phyloP scores from a whole-genome alignment of 2,797 vertebrate genomes.

The Tolypeutes matacus region DNA sequence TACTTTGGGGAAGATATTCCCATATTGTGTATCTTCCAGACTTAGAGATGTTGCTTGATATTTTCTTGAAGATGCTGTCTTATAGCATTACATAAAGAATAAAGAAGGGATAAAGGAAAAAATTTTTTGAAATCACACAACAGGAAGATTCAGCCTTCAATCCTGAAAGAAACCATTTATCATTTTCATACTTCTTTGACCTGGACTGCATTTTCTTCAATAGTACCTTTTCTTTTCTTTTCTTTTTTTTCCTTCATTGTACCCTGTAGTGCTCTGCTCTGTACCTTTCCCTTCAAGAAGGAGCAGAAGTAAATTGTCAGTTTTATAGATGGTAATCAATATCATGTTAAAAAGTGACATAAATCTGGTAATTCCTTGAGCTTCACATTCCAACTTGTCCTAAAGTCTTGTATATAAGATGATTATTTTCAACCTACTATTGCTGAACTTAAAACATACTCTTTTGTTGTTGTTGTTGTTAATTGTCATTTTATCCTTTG shows the following conservation, averaged over 20 bases:
- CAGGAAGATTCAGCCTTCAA: slow-evolving; percentile 70
- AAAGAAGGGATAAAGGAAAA: slow-evolving; percentile 68
- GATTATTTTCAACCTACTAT: slow-evolving; percentile 23
- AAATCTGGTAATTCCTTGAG: slow-evolving; percentile 64
- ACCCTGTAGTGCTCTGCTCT: neutral
- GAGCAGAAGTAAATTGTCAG: slow-evolving; percentile 55
- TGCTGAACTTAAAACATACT: neutral
- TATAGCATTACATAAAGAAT: slow-evolving; percentile 43
- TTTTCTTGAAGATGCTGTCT: slow-evolving; percentile 73
- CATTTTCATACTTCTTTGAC: slow-evolving; percentile 71
- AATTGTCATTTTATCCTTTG: slow-evolving; percentile 61
- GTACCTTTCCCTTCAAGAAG: slow-evolving; percentile 49
- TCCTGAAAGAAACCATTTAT: slow-evolving; percentile 67
- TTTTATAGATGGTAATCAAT: slow-evolving; percentile 52
- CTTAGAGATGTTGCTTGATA: slow-evolving; percentile 66
- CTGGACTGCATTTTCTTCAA: slow-evolving; percentile 54
- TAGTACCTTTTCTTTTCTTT: neutral
- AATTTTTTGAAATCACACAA: slow-evolving; percentile 19
- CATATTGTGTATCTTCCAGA: slow-evolving; percentile 65
- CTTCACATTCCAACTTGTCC: slow-evolving; percentile 57
- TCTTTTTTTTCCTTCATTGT: too few relatives aligned
- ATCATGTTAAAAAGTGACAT: slow-evolving; percentile 58
- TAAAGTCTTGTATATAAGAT: slow-evolving; percentile 22
- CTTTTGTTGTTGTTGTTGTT: neutral
- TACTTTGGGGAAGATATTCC: slow-evolving; percentile 47